These are phyloP conservation scores for Poecile montanus DNA, from an alignment of 2,797 vertebrate species.

Conservation along the genomic window DNA sequence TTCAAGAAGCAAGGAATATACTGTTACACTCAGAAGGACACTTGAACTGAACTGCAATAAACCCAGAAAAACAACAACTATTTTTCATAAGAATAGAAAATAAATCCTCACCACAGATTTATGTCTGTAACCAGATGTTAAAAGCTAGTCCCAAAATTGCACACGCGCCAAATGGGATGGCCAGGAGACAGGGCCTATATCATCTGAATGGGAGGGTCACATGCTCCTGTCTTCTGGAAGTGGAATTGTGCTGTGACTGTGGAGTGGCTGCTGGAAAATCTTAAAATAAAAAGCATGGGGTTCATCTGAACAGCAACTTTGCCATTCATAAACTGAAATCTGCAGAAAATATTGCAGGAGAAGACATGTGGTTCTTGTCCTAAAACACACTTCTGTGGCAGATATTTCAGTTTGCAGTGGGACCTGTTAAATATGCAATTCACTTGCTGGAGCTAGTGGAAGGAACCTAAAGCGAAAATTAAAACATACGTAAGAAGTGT, in stretches of 20 bases:
- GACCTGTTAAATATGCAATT: not conserved
- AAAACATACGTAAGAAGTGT: not conserved
- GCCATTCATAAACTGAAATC: not conserved
- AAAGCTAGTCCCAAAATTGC: not conserved
- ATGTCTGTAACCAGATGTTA: not conserved
- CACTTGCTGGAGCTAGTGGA: not conserved
- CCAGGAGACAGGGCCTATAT: rapidly evolving
- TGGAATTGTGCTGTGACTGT: not conserved
- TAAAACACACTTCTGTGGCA: not conserved
- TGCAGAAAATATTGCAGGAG: not conserved
- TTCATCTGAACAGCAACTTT: not conserved
- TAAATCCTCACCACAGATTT: not conserved
- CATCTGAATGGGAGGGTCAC: rapidly evolving
- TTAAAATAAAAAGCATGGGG: not conserved
- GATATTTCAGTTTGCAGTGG: not conserved
- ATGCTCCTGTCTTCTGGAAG: not conserved
- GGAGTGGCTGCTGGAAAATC: not conserved
- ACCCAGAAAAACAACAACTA: not conserved
- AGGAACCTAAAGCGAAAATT: not conserved
- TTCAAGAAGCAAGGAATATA: not conserved
- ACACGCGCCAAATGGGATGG: rapidly evolving
- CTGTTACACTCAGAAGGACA: not conserved
- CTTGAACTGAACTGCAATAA: not conserved
- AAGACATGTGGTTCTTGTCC: not conserved
- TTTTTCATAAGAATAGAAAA: not conserved